Conservation (phyloP, 1,140 invertebrate species). For the Tribolium madens region DNA sequence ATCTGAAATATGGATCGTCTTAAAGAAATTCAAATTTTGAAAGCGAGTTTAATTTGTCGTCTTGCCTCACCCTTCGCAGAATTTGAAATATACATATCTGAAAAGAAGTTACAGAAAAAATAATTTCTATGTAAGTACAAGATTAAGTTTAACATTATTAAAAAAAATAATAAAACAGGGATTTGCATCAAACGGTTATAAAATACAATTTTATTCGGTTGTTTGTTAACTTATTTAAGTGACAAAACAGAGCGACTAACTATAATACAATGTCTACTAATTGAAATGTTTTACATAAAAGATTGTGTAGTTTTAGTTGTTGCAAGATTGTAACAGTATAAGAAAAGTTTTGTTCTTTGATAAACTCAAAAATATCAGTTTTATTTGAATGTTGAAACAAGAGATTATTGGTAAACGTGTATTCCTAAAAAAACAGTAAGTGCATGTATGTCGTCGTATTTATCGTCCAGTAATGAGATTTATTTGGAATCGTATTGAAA, state of each 20-base stretch:
- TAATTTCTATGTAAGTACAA: too few relatives aligned
- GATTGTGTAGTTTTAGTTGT: neutral
- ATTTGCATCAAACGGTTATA: too few relatives aligned
- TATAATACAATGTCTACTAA: neutral
- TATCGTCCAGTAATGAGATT: too few relatives aligned
- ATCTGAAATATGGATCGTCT: conserved; percentile 9
- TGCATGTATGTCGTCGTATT: too few relatives aligned
- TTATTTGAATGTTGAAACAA: neutral
- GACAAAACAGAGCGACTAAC: neutral
- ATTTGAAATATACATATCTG: conserved; percentile 5
- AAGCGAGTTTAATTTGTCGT: neutral
- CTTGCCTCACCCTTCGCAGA: neutral
- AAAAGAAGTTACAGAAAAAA: neutral
- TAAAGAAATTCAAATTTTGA: neutral
- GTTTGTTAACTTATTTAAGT: too few relatives aligned
- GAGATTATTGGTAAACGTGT: neutral
- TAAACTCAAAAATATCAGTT: neutral
- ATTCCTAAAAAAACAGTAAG: too few relatives aligned
- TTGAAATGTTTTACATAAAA: neutral
- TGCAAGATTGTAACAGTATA: neutral
- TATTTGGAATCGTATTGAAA: too few relatives aligned
- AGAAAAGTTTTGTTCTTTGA: neutral
- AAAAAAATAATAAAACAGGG: too few relatives aligned
- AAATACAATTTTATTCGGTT: too few relatives aligned
- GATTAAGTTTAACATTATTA: too few relatives aligned